phyloP scores from a whole-genome alignment of 1,140 invertebrate species.

The Homarus americanus region DNA sequence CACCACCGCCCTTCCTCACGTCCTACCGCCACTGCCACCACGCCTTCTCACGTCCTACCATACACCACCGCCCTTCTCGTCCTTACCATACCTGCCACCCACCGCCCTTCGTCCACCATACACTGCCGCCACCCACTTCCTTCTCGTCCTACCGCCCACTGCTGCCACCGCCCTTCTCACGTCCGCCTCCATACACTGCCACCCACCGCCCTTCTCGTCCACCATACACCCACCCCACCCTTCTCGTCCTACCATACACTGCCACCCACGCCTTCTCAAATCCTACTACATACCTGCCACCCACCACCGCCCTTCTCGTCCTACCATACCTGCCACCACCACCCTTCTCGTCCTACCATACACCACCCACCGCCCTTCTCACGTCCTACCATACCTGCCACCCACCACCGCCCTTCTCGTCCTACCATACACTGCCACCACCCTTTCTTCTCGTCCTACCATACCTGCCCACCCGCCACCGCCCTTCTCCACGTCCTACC shows the following conservation, averaged over 20 bases:
- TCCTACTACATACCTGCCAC: too few relatives aligned
- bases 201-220: too few relatives aligned
- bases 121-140: too few relatives aligned
- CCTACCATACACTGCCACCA: not conserved
- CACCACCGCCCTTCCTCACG: not conserved
- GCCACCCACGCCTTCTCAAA: too few relatives aligned
- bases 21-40: not conserved
- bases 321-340: not conserved
- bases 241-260: too few relatives aligned
- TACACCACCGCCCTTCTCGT: not conserved
- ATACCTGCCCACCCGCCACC: not conserved
- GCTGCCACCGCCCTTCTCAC: not conserved
- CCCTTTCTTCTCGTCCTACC: not conserved
- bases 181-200: too few relatives aligned
- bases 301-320: not conserved
- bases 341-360: not conserved
- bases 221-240: too few relatives aligned
- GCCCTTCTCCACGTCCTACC: not conserved
- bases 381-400: not conserved
- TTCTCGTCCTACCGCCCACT: too few relatives aligned
- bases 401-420: not conserved
- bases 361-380: not conserved
- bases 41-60: not conserved
- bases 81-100: not conserved
- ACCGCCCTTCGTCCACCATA: not conserved